Evolutionary conservation across 2,113 vertebrate species (phyloP), one percentile per base, ranked within the genome.

Genomic region (Sisor rabdophorus): DNA sequence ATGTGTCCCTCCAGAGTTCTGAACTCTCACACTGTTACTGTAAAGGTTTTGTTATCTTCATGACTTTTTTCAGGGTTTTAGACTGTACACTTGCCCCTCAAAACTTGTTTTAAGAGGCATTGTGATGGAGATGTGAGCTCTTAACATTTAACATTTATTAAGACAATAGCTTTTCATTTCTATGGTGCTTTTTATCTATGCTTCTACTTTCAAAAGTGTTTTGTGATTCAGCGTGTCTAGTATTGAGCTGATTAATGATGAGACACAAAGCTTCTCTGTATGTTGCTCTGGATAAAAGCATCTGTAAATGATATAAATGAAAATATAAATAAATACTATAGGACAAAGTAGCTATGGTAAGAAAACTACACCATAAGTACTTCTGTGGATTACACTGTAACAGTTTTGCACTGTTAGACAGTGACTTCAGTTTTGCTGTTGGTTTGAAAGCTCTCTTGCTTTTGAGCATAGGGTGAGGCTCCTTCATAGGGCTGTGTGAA

Each of bases 341-440:
- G n/a, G 59, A 72, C 24, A 78, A 54, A 32, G 15, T 30, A 44
- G 30, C 28, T 47, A 44, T 22, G n/a, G 22, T 44, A 73, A 44
- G 61, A 75, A 54, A 81, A 50, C 48, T n/a, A 56, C 24, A 36
- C 26, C 50, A 53, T 30, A 76, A 59, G 64, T 78, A 55, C 80
- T 50, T 56, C 67, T 70, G 63, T 73, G 0, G 54, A 68, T 67
- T 9, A 24, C n/a, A 16, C 70, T 68, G 24, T 61, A 73, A 61
- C 47, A 36, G 0, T 1, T 59, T 8, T 32, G 11, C 11, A 36
- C 22, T 0, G 1, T 94, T 87, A 96, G 79, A 99, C 96, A 0
- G 96, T 98, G 80, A 99, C 96, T 81, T 99, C 97, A 0, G 94
- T 93, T 79, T 96, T 94, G 86, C 96, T 98, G 89, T 95, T 95